Base-by-base conservation (phyloP, 2,113 vertebrate species). In the Spermophilus dauricus region DNA sequence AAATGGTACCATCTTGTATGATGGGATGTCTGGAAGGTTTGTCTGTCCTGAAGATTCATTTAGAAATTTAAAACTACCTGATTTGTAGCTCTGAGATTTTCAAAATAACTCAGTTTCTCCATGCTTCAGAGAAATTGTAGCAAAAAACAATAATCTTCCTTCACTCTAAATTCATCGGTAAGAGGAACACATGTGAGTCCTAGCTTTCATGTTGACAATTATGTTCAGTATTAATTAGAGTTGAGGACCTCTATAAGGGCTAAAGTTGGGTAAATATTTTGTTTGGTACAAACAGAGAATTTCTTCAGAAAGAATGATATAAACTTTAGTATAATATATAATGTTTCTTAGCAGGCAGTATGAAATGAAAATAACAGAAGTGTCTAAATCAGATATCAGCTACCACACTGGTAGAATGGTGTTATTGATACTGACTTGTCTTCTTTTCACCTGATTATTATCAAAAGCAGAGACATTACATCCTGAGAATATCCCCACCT, bases 241-340 rank as follows among this genome's bases (percentile, higher is more conserved):
- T 32, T 30, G 18, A 88, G 42, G 77, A 76, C 17, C 11, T 83
- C 39, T 67, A 12, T 72, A 80, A 65, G 5, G 81, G 32, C 26
- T 65, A 65, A 81, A 93, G 39, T 39, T 39, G 14, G 39, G 8
- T 20, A 81, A 51, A 88, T 84, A 73, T 13, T 91, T 73, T 51
- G 14, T 88, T 88, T 97, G 56, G 9, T 76, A 70, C 2, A 24
- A 83, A 45, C 1, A 93, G 70, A 84, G 6, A 87, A 42, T 65
- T 92, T 51, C 87, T 80, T 84, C 76, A 63, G 70, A 87, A 92
- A 83, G 22, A 90, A 90, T 65, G 24, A 80, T 76, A 26, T 84
- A 83, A 92, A 75, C n/a, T 32, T 94, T 9, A 72, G 42, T 73
- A 78, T n/a, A 82, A 84, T 20, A 86, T 39, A 75, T 24, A 94